phyloP scores from a whole-genome alignment of 1,140 invertebrate genomes.

The Drosophila carrolli region DNA sequence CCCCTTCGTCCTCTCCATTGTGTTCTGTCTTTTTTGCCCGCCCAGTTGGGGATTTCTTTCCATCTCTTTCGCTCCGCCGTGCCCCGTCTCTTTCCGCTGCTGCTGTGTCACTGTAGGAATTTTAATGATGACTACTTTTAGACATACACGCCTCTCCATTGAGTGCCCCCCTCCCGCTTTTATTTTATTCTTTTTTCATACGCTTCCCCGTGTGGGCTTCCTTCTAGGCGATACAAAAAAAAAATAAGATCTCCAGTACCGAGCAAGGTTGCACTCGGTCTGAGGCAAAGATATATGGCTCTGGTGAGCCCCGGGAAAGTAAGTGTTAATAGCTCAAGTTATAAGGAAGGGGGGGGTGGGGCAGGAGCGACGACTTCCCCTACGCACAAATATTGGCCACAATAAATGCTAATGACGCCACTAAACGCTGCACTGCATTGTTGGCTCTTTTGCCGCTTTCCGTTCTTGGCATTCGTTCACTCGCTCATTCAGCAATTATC shows the following conservation, averaged over 20 bases:
- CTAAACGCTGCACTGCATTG: constrained; percentile 62
- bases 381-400: constrained; percentile 46
- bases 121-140: constrained; percentile 82
- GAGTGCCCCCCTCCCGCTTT: constrained; percentile 18
- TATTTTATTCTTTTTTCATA: background rate
- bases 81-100: constrained; percentile 20
- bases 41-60: constrained; percentile 68
- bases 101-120: constrained; percentile 77
- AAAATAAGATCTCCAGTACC: constrained; percentile 17
- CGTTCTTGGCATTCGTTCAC: constrained; percentile 68
- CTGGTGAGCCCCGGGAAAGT: constrained; percentile 8
- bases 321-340: constrained; percentile 33
- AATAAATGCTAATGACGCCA: constrained; percentile 78
- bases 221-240: constrained; percentile 46
- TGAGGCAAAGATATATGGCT: constrained; percentile 30
- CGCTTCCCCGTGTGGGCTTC: constrained; percentile 36
- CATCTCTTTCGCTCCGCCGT: constrained; percentile 7
- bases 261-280: constrained; percentile 21
- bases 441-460: constrained; percentile 47
- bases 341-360: background rate
- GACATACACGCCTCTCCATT: constrained; percentile 80
- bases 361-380: constrained; percentile 7
- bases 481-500: constrained; percentile 59
- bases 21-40: constrained; percentile 51
- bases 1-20: constrained; percentile 40